Base-by-base conservation (phyloP, 2,113 vertebrate species). In the Gadus macrocephalus region DNA sequence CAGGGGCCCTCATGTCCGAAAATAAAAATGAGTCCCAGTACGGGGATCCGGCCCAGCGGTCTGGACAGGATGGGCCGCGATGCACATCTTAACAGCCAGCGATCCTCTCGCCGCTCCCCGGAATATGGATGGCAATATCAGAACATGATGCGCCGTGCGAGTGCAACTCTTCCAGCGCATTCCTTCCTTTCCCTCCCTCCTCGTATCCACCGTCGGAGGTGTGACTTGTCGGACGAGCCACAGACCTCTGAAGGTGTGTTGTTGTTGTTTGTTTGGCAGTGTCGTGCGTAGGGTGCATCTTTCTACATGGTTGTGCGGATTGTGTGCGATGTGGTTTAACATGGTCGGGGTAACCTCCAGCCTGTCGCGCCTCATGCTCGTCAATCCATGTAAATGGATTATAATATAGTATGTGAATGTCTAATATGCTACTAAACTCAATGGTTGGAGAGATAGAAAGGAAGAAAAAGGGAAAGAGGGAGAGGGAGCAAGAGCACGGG, bases 61-160 rank as follows among this genome's bases (percentile, higher is more conserved):
- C 79, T 78, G 79, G 74, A 84, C 72, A 70, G 81, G 80, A 80
- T 66, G 55, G 67, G 70, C 49, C 66, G 25, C 25, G 15, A 55
- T 64, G 68, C 78, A 75, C 76, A 81, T 86, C 80, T 73, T 75
- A 77, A 80, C 81, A 78, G 75, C 81, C 78, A 67, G 61, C 65
- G 61, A 67, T 78, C 62, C 68, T 7, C 70, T 66, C 64, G 66
- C n/a, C 16, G 17, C 61, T 19, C 6, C 38, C 11, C 38, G 65
- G 78, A 77, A 78, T 19, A 68, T 17, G 63, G 42, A 71, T 79
- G 75, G 65, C 14, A 25, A 27, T 67, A 72, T 66, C 42, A 67
- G 80, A 79, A 77, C 70, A 68, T 72, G 56, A 77, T 67, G 69
- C 66, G 78, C 77, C 66, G 76, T 77, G 12, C 53, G 53, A 14